Evolutionary conservation across 2,113 vertebrate species (phyloP).

Genomic region (Barbus barbus): DNA sequence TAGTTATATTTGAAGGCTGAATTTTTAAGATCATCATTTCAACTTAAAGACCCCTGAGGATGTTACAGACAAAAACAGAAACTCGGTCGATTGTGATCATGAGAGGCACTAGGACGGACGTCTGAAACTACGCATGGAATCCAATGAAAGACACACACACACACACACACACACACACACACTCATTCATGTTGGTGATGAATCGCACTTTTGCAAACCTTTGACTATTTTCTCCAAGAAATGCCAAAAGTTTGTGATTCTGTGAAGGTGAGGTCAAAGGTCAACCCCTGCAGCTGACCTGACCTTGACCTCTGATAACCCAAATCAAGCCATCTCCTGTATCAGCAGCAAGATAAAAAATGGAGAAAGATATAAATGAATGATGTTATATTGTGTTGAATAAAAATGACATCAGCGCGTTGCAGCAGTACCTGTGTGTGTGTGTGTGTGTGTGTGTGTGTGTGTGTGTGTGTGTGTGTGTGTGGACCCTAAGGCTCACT

Average conservation of each 20-base stretch:
- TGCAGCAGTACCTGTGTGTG: background rate
- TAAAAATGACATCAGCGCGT: background rate
- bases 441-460: background rate
- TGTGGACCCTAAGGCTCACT: no score
- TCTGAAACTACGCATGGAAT: no score
- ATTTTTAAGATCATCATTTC: no score
- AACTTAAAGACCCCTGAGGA: no score
- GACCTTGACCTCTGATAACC: background rate
- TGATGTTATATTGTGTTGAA: background rate
- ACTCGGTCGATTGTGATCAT: no score
- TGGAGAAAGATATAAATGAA: background rate
- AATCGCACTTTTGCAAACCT: background rate
- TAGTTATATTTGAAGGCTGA: no score
- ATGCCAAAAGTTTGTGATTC: background rate
- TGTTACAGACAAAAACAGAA: no score
- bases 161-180: slow-evolving; percentile 47
- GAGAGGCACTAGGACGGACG: no score
- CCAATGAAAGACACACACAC: no score
- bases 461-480: no score
- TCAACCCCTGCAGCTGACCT: slow-evolving; percentile 3
- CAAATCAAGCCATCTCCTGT: background rate
- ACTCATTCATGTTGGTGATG: background rate
- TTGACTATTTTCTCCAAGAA: background rate
- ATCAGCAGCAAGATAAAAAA: background rate
- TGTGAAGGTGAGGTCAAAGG: background rate